Evolutionary conservation across 2,888 invertebrate genomes (phyloP).

Genomic region (Hemicrepidius hirtus): DNA sequence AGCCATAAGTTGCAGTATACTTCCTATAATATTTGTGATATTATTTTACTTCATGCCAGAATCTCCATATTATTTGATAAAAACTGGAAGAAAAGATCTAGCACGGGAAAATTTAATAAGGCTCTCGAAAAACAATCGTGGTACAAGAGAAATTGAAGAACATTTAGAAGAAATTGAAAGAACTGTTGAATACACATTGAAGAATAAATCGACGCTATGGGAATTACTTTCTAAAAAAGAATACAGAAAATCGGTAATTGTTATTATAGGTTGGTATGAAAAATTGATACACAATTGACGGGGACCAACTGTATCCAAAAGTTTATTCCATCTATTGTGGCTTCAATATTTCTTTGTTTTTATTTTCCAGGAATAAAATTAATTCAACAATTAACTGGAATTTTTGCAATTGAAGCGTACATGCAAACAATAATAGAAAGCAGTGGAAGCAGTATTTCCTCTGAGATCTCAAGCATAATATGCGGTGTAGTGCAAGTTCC

Average conservation of each 20-base stretch:
- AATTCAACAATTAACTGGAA: conserved; percentile 77
- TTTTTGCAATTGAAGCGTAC: conserved; percentile 77
- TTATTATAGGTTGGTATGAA: conserved; percentile 70
- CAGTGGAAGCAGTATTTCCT: conserved; percentile 73
- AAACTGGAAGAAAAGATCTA: conserved; percentile 66
- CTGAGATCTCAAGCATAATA: conserved; percentile 75
- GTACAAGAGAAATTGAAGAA: conserved; percentile 64
- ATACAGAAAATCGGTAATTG: conserved; percentile 67
- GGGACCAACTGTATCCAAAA: not conserved
- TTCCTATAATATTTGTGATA: conserved; percentile 67
- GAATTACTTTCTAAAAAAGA: conserved; percentile 64
- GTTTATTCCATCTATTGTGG: not conserved
- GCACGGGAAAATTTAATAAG: conserved; percentile 63
- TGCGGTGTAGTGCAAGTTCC: conserved; percentile 76
- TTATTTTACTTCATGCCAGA: conserved; percentile 71
- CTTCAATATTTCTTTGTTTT: not conserved
- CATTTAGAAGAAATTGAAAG: conserved; percentile 59
- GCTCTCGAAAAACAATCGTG: conserved; percentile 33
- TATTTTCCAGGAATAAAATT: conserved; percentile 73
- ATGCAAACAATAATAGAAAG: conserved; percentile 77
- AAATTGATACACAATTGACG: not conserved
- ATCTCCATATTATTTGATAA: conserved; percentile 70
- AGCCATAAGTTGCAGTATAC: conserved; percentile 63
- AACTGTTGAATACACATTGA: conserved; percentile 66
- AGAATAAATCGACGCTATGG: conserved; percentile 64